Base-by-base conservation (phyloP, 2,888 invertebrate genomes). In the Cataglyphis albicans region DNA sequence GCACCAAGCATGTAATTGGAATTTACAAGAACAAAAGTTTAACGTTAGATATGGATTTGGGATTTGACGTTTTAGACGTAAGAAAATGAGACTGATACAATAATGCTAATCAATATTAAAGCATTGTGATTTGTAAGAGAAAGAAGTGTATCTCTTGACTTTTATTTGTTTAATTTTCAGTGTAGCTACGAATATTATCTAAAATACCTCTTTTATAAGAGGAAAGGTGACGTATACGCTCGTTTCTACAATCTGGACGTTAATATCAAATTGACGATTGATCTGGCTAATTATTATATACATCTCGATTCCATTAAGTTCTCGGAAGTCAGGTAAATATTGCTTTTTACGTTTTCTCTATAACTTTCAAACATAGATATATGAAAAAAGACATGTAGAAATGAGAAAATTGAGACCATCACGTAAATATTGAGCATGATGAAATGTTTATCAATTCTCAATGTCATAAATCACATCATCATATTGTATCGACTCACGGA, bases 21-120 rank as follows among this genome's bases (percentile, higher is more conserved):
- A 75, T 67, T 5, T 93, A 91, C 81, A 15, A 63, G 0, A 15
- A 89, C 0, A 86, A 88, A n/a, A 64, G 55, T 15, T 4, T 91
- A 0, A 82, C 72, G 0, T 1, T 92, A 9, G 88, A 91, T 18
- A 38, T 90, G n/a, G 75, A 81, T n/a, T 41, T 93, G 3, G 90
- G 89, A 72, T 91, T 92, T 86, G 72, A 90, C 0, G 15, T 75
- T 4, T 35, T 92, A 3, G 84, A 88, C 38, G 93, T 93, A 83
- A 92, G 90, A 84, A 52, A 52, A 84, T 72, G 61, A 41, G 3
- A 70, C 48, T 10, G 2, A 52, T 12, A 64, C 18, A n/a, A 21
- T 32, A 18, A 41, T 52, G n/a, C 32, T 4, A 21, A 59, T 3
- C 0, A 63, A 52, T 21, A 52, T 15, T 10, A 7, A 52, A 55